Percentiles rank a stretch among this genome's conserved stretches.
These are phyloP conservation scores for Tokudaia tokunoshimensis DNA, from an alignment of 2,797 vertebrate genomes.

Conservation along the genomic window DNA sequence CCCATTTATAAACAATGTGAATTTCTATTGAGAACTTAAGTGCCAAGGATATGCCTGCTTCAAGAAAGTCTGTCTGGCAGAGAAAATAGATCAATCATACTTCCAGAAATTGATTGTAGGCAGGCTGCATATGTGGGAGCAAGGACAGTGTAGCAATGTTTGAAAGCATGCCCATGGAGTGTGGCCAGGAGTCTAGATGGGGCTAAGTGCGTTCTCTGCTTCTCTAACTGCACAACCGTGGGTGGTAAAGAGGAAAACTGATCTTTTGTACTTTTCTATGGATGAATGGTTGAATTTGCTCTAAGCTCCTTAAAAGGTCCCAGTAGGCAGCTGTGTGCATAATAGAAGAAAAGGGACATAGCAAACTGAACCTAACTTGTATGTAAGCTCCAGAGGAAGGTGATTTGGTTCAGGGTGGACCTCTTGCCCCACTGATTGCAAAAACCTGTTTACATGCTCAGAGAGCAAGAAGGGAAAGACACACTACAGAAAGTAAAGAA, in stretches of 20 bases:
- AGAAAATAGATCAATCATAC: constrained; percentile 70
- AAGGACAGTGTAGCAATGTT: neutral
- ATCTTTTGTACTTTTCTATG: constrained; percentile 67
- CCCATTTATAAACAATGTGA: neutral
- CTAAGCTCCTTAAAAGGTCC: constrained; percentile 68
- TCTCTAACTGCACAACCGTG: constrained; percentile 45
- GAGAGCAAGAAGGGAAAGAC: constrained; percentile 27
- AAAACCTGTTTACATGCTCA: constrained; percentile 15
- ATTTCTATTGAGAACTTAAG: constrained; percentile 40
- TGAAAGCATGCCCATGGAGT: constrained; percentile 53
- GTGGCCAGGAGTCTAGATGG: neutral
- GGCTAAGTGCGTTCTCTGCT: constrained; percentile 61
- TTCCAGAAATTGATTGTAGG: constrained; percentile 55
- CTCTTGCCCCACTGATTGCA: neutral
- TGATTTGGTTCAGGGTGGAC: neutral
- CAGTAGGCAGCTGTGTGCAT: constrained; percentile 34
- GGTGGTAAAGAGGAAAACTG: constrained; percentile 61
- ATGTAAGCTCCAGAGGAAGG: constrained; percentile 12
- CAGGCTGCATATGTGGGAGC: neutral
- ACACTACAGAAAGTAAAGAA: neutral
- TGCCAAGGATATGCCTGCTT: constrained; percentile 1
- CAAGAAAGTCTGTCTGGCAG: constrained; percentile 46
- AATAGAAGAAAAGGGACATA: constrained; percentile 54
- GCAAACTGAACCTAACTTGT: constrained; percentile 34
- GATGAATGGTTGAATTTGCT: constrained; percentile 72